Evolutionary conservation across 2,888 invertebrate species (phyloP).

Genomic region (Rhyacophila evoluta): DNA sequence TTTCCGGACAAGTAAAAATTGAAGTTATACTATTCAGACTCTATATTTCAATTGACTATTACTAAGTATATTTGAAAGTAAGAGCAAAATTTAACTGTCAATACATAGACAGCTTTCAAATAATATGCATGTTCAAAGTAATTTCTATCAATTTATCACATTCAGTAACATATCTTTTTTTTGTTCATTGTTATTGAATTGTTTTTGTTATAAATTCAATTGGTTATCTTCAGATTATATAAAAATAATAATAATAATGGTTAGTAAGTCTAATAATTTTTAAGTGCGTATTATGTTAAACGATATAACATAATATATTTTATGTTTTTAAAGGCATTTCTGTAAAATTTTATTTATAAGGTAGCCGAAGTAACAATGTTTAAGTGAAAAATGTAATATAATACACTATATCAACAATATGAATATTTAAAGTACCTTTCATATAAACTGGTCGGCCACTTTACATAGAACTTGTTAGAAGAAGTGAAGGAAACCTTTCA

Average conservation of each 20-base stretch:
- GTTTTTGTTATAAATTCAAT: too few relatives aligned
- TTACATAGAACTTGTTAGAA: not conserved
- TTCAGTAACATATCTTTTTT: too few relatives aligned
- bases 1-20: too few relatives aligned
- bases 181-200: too few relatives aligned
- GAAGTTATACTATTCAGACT: too few relatives aligned
- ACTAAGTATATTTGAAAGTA: too few relatives aligned
- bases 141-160: too few relatives aligned
- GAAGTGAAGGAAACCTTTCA: not conserved
- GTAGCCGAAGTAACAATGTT: not conserved
- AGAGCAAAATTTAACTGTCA: too few relatives aligned
- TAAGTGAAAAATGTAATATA: conserved; percentile 8
- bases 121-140: too few relatives aligned
- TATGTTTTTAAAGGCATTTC: not conserved
- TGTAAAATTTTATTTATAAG: not conserved
- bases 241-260: not conserved
- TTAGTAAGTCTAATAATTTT: not conserved
- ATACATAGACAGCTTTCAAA: too few relatives aligned
- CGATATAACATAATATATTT: not conserved
- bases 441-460: not conserved
- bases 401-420: not conserved
- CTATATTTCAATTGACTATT: too few relatives aligned
- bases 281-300: not conserved
- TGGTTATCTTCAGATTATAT: not conserved
- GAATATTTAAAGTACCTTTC: not conserved